Base-by-base conservation (phyloP, 2,797 vertebrate genomes). In the Oryzias sinensis region DNA sequence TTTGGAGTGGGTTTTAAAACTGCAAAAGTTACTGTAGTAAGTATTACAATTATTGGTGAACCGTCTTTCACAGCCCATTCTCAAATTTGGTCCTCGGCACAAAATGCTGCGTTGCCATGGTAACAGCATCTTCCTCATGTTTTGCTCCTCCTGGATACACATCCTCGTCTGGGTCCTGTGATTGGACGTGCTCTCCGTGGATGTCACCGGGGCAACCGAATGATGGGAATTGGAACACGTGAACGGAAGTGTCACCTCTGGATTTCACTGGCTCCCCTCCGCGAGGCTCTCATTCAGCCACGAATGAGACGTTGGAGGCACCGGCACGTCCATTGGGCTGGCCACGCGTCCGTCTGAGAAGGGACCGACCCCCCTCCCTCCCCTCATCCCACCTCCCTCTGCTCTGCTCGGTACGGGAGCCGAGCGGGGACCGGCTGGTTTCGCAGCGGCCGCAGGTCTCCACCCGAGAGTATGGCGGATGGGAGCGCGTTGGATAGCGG, bases 381-480 rank as follows among this genome's bases (percentile, higher is more conserved):
- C 11, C 8, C 2, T 0, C 56, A 45, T 60, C 53, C 58, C 46
- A 45, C 8, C 4, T 4, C 24, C 4, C n/a, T 15, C 22, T 44
- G 50, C 29, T 29, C 37, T 50, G 53, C 54, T 76, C 65, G 61
- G 72, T 93, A 93, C 92, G 92, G 92, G 74, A 91, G 91, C 91
- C 91, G 91, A 89, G 86, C 53, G 70, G 85, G 80, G 85, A 86
- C 82, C 66, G 83, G 81, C 76, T 80, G 83, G 82, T 84, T 81
- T 74, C 80, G 79, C 87, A 81, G 88, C 85, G 83, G 84, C 80
- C 76, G 87, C 82, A 88, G 85, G 87, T 92, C 89, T 90, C 90
- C 90, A 85, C 88, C 91, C 90, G 91, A 90, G 85, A 91, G 90
- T 90, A 93, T 92, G 92, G 90, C 90, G 90, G 81, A 81, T 63